These are phyloP conservation scores for Pachliopta kotzebuea DNA, from an alignment of 2,888 invertebrate species.

Conservation along the genomic window DNA sequence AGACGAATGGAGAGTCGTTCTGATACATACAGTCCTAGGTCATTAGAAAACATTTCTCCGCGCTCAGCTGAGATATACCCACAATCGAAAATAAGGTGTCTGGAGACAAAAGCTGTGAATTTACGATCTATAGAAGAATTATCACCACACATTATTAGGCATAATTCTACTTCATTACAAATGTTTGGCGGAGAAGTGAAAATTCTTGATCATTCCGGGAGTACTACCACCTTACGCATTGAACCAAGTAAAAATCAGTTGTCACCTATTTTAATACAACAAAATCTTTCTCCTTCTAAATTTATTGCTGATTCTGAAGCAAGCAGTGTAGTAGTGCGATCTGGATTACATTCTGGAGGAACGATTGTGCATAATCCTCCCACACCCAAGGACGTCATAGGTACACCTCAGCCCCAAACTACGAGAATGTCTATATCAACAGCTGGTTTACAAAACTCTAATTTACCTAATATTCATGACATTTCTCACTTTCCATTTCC, in stretches of 20 bases:
- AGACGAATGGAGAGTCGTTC: constrained; percentile 63
- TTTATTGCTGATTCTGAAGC: constrained; percentile 72
- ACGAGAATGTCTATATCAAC: constrained; percentile 80
- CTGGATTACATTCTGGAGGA: constrained; percentile 91
- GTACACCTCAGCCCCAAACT: constrained; percentile 70
- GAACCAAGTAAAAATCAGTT: constrained; percentile 82
- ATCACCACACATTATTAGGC: constrained; percentile 78
- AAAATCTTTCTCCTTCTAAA: constrained; percentile 72
- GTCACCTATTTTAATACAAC: constrained; percentile 79
- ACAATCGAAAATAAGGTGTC: constrained; percentile 74
- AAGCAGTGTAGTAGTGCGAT: constrained; percentile 88
- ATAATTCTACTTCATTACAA: constrained; percentile 79
- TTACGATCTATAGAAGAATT: constrained; percentile 80
- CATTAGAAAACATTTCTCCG: constrained; percentile 66
- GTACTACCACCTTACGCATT: constrained; percentile 85
- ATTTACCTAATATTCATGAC: constrained; percentile 75
- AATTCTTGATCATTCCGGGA: constrained; percentile 85
- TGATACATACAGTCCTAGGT: constrained; percentile 65
- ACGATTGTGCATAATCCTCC: constrained; percentile 85
- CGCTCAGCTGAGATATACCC: constrained; percentile 65
- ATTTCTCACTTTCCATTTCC: constrained; percentile 82
- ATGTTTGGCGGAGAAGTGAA: constrained; percentile 90
- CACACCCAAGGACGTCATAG: constrained; percentile 68
- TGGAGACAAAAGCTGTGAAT: constrained; percentile 70
- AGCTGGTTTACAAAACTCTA: constrained; percentile 61